Conservation (phyloP, 2,113 vertebrate genomes). For the Pseudopodoces humilis region DNA sequence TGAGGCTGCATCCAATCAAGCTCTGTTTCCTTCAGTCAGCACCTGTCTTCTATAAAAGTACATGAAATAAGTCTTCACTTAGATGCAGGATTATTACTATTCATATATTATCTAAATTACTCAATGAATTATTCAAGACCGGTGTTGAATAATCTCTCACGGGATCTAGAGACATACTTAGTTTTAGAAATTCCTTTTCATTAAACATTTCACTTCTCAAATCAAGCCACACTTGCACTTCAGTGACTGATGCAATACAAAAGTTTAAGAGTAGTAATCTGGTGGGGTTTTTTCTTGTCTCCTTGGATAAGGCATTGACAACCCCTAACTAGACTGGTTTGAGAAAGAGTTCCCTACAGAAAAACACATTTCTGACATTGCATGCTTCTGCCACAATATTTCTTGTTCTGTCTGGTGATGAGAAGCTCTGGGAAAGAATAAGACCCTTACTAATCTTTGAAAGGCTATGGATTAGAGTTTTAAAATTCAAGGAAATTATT, state of each 20-base stretch:
- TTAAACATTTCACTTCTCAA: constrained; percentile 12
- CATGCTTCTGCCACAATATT: neutral
- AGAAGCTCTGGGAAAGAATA: neutral
- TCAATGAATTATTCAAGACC: constrained; percentile 43
- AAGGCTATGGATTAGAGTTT: neutral
- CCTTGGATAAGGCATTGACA: neutral
- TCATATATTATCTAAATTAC: constrained; percentile 39
- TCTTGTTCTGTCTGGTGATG: neutral
- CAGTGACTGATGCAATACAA: neutral
- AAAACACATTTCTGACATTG: neutral
- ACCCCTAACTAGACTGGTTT: neutral
- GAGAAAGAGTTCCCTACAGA: neutral
- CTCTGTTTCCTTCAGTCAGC: constrained; percentile 16
- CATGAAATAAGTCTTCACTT: constrained; percentile 17
- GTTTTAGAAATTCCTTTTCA: constrained; percentile 26
- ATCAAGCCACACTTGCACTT: neutral
- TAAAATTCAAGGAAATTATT: neutral
- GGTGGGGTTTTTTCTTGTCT: neutral
- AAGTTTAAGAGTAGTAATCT: neutral
- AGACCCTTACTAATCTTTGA: neutral
- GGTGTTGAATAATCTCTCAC: neutral
- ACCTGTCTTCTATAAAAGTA: constrained; percentile 18
- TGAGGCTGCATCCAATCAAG: neutral
- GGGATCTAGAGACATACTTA: neutral
- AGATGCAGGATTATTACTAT: constrained; percentile 29